phyloP scores from a whole-genome alignment of 2,797 vertebrate genomes.

The Delichon dasypus region DNA sequence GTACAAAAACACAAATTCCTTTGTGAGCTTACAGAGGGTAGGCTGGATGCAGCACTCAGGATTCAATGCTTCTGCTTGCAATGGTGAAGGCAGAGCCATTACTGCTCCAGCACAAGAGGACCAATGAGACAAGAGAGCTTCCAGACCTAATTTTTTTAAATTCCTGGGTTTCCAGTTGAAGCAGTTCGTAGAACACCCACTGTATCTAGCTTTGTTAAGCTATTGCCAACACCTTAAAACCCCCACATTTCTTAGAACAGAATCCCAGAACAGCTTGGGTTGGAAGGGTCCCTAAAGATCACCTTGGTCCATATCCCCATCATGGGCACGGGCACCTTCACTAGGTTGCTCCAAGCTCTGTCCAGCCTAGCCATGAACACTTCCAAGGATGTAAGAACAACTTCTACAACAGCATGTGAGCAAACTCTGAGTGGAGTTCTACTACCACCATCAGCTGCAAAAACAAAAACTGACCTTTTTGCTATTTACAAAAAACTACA shows the following conservation, averaged over 20 bases:
- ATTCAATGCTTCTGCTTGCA: not conserved
- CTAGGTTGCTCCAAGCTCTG: not conserved
- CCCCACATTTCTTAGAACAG: fast-evolving
- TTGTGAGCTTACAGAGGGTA: not conserved
- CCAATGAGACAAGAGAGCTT: not conserved
- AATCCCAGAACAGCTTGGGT: not conserved
- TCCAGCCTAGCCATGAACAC: not conserved
- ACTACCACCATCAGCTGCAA: not conserved
- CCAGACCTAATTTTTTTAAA: not conserved
- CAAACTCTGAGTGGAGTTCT: not conserved
- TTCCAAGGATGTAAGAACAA: not conserved
- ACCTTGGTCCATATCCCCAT: not conserved
- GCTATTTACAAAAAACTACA: not conserved
- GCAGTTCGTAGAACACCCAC: not conserved
- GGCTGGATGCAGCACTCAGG: not conserved
- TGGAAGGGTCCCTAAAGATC: not conserved
- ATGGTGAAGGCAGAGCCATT: fast-evolving
- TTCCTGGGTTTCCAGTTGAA: not conserved
- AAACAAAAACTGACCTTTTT: not conserved
- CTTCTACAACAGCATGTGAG: fast-evolving
- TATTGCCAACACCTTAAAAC: fast-evolving
- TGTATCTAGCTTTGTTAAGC: not conserved
- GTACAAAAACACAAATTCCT: not conserved
- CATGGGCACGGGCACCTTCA: not conserved
- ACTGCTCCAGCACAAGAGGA: not conserved